A percentile compares a stretch with the other conserved stretches of the same genome.
Conservation (phyloP, 64 coral and sea anemone genomes). For the Stichodactyla helianthus region DNA sequence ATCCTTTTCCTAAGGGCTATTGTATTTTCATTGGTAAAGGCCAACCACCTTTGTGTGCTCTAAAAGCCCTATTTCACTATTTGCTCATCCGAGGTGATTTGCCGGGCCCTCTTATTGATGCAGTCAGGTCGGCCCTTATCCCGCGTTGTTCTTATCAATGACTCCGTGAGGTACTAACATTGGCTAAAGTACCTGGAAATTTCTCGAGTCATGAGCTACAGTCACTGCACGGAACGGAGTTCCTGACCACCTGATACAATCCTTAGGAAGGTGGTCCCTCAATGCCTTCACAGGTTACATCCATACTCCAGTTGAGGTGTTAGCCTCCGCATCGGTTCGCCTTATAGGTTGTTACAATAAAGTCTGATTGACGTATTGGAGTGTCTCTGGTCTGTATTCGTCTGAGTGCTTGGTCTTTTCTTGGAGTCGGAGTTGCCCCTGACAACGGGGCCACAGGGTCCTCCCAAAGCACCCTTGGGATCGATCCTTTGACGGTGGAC, state of each 20-base stretch:
- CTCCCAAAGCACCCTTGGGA: background rate
- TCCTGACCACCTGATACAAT: background rate
- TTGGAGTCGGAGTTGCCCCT: background rate
- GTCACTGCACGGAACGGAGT: background rate
- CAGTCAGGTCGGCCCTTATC: background rate
- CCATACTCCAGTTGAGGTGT: background rate
- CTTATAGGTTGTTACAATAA: background rate
- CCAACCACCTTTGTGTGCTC: background rate
- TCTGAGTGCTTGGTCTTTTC: background rate
- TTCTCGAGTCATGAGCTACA: background rate
- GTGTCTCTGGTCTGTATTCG: background rate
- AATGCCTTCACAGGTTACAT: background rate
- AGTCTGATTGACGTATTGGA: background rate
- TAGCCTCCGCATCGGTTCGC: background rate
- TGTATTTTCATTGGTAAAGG: background rate
- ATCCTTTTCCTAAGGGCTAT: conserved; percentile 11
- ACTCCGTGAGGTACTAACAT: background rate
- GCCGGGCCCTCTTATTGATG: background rate
- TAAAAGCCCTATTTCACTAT: background rate
- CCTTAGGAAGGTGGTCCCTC: background rate
- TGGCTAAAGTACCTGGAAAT: background rate
- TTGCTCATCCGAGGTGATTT: background rate
- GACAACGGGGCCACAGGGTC: background rate
- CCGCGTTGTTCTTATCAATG: background rate
- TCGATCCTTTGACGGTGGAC: background rate